Evolutionary conservation across 2,113 vertebrate species (phyloP), one percentile per base, ranked within the genome.

Genomic region (Pachypanchax playfairii): DNA sequence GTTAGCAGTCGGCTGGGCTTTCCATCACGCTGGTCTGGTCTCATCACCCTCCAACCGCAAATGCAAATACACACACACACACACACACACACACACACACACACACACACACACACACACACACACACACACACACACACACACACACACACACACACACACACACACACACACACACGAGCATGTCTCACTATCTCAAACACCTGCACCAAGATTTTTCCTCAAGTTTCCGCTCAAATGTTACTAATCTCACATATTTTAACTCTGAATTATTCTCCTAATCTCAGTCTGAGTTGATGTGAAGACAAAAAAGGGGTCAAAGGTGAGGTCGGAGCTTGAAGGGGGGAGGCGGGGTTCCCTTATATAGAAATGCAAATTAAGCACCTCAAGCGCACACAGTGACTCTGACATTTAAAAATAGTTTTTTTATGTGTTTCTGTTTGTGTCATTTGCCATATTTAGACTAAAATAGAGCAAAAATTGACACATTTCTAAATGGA

Each of bases 1-100:
- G 73, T 92, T 90, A 85, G 85, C 88, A 85, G 79, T 89, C 66
- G 85, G 77, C 75, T 87, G 80, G 75, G 81, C 85, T 90, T 88
- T 84, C 73, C 78, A 80, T 89, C 85, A 91, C 60, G 70, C 79
- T 83, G 81, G 57, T 89, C 82, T 80, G 79, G 55, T 83, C 82
- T 88, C 89, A 91, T 91, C 83, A 75, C 50, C 60, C 69, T 85
- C 68, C 63, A 65, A 65, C 77, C 73, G 70, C 59, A 61, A 75
- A n/a, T n/a, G n/a, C n/a, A n/a, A n/a, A 68, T 74, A 65, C 48
- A 62, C 31, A 66, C 41, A 73, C 73, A 65, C 73, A 62, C 61
- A n/a, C 44, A 58, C 26, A 69, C 62, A 54, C 56, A 63, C 77
- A 75, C 60, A 58, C 53, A 47, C 44, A 67, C 75, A 31, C 65